These are phyloP conservation scores for Channa argus DNA, from an alignment of 2,113 vertebrate genomes.

Conservation along the genomic window DNA sequence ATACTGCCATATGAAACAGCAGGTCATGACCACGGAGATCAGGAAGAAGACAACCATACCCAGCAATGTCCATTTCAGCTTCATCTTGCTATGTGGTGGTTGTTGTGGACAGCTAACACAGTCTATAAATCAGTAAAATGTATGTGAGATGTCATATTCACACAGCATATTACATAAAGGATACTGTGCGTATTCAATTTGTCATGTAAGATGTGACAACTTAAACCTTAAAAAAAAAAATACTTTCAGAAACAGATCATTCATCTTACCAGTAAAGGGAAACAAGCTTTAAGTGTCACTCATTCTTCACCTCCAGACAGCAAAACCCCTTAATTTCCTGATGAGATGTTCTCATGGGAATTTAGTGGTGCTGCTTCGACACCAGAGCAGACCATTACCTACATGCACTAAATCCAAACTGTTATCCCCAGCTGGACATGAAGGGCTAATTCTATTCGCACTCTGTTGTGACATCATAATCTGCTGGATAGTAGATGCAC, in stretches of 20 bases:
- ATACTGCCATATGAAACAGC: slow-evolving; percentile 86
- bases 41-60: slow-evolving; percentile 86
- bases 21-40: slow-evolving; percentile 86
- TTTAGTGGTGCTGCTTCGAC: slow-evolving; percentile 21
- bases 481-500: slow-evolving; percentile 57
- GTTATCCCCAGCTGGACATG: slow-evolving; percentile 53
- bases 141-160: neutral
- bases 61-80: slow-evolving; percentile 83
- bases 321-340: neutral
- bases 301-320: slow-evolving; percentile 17
- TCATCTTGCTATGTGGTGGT: slow-evolving; percentile 62
- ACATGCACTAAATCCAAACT: slow-evolving; percentile 70
- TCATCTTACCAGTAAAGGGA: slow-evolving; percentile 26
- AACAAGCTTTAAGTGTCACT: slow-evolving; percentile 6
- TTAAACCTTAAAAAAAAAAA: too few relatives aligned
- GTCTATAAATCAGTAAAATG: neutral
- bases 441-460: slow-evolving; percentile 46
- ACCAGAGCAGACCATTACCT: slow-evolving; percentile 23
- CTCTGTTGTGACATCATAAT: slow-evolving; percentile 78
- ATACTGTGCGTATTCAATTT: too few relatives aligned
- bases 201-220: neutral
- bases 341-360: neutral
- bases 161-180: too few relatives aligned
- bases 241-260: neutral
- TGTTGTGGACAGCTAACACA: neutral